Conservation (phyloP, 2,797 vertebrate species). For the Falco cherrug region DNA sequence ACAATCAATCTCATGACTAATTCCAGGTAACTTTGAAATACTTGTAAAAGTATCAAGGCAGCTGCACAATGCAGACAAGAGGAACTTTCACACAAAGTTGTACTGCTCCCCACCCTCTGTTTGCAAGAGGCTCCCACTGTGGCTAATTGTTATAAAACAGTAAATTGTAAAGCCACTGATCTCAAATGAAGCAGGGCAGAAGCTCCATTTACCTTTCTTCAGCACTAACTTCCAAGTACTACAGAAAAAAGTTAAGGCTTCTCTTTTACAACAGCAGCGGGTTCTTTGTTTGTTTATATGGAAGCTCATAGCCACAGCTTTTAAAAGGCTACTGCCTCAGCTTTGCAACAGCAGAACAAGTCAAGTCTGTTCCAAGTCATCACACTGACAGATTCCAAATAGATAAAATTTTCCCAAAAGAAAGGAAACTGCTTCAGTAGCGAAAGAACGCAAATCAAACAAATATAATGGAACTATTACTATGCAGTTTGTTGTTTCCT, state of each 20-base stretch:
- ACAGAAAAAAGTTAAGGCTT: rapidly evolving
- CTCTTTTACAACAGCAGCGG: background rate
- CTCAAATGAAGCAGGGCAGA: background rate
- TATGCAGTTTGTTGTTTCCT: background rate
- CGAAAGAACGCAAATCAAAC: background rate
- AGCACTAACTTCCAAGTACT: background rate
- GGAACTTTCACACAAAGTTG: background rate
- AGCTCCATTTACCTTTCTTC: background rate
- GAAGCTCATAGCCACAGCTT: background rate
- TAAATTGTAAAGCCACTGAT: background rate
- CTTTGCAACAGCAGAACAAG: background rate
- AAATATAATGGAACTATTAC: rapidly evolving
- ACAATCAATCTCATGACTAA: background rate
- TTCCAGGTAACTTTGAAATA: background rate
- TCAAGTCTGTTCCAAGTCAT: background rate
- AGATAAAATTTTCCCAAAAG: background rate
- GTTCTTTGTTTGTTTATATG: background rate
- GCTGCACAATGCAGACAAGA: background rate
- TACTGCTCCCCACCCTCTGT: background rate
- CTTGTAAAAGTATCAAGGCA: background rate
- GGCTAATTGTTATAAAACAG: background rate
- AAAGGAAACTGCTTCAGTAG: background rate
- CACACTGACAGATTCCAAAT: background rate
- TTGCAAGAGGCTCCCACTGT: background rate
- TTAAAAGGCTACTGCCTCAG: background rate